These are phyloP conservation scores for Archaeoteleia sp. DNA, from an alignment of 2,888 invertebrate species.

Conservation along the genomic window DNA sequence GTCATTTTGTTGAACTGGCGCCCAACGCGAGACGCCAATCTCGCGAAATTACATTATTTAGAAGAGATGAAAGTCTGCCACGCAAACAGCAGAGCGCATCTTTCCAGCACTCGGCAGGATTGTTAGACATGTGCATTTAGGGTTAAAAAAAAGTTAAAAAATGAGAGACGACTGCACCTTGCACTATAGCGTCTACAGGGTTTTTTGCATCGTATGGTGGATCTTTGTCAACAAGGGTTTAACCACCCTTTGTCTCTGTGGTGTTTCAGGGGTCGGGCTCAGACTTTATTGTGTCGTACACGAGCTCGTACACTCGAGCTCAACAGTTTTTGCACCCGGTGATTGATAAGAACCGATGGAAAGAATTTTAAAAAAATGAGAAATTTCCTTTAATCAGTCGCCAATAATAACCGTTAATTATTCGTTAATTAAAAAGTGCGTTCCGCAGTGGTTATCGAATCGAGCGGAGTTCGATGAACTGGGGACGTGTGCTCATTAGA, in stretches of 20 bases:
- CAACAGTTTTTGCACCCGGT: constrained; percentile 56
- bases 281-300: constrained; percentile 69
- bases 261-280: constrained; percentile 64
- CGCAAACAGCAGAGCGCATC: too few species aligned
- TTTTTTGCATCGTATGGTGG: constrained; percentile 55
- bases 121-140: too few species aligned
- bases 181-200: constrained; percentile 26
- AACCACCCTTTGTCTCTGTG: constrained; percentile 67
- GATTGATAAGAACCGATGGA: constrained; percentile 41
- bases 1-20: too few species aligned
- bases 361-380: too few species aligned
- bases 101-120: too few species aligned
- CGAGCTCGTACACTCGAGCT: constrained; percentile 59
- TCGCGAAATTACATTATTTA: too few species aligned
- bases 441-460: constrained; percentile 10
- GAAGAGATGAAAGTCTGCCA: too few species aligned
- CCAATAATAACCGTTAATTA: constrained; percentile 23
- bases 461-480: constrained; percentile 12
- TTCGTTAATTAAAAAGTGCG: constrained; percentile 9
- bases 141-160: too few species aligned
- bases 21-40: too few species aligned
- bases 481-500: too few species aligned
- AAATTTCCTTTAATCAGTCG: constrained; percentile 22
- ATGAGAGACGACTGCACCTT: too few species aligned
- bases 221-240: constrained; percentile 68